Base-by-base conservation (phyloP, 2,888 invertebrate genomes). In the Ecliptopera silaceata region DNA sequence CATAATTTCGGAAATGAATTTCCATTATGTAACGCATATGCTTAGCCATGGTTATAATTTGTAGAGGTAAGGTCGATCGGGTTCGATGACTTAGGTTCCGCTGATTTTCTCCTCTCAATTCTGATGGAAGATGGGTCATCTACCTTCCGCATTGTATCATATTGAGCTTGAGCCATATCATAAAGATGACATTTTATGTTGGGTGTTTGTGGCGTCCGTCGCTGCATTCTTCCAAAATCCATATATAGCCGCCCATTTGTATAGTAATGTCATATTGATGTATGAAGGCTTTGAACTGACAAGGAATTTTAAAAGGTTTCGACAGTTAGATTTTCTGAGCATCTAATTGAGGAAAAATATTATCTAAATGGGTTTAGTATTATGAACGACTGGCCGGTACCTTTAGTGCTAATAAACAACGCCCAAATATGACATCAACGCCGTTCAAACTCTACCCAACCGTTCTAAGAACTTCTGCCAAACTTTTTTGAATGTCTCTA, bases 1-100 rank as follows among this genome's bases (percentile, higher is more conserved):
- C 48, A 53, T 59, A n/a, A 59, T 54, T 46, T 54, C 41, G 31
- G 50, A 54, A 50, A 45, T 32, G 32, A 31, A 55, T 29, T 42
- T 26, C n/a, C 13, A 2, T 52, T 56, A 56, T 42, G 34, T 46
- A 59, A 59, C 29, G 39, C 18, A 34, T 26, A 48, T 47, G 45
- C 20, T 39, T 45, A 42, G 11, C 2, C 13, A 34, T 36, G 36
- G 41, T 54, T 38, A 18, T 45, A 42, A 46, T 29, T 32, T 42
- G 15, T 58, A 26, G 45, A 43, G 45, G 6, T 64, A 60, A 66
- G 66, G 63, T 63, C 59, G 58, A 17, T 13, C 8, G 55, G 61
- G 66, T 64, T 66, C 66, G 55, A 51, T 58, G 64, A 66, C 66
- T 58, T 26, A 29, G 52, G 53, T 56, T 61, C 54, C 55, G 56